A percentile compares a stretch with the other conserved stretches of the same genome.
phyloP scores from a whole-genome alignment of 2,113 vertebrate genomes.

The Pachycephala philippinensis region DNA sequence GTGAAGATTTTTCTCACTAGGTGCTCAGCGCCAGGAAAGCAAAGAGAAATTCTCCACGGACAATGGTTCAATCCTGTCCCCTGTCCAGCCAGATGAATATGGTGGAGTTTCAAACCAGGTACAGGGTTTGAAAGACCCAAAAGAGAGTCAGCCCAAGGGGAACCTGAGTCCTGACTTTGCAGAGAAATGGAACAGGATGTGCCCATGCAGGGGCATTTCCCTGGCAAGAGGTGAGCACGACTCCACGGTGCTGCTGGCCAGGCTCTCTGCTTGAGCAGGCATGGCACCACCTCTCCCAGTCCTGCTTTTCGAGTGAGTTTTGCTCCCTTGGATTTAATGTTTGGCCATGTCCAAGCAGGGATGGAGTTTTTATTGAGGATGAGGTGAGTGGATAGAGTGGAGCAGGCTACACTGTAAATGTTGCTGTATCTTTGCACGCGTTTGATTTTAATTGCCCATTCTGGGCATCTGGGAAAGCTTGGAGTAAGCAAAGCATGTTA shows the following conservation, averaged over 20 bases:
- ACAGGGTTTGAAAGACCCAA: not conserved
- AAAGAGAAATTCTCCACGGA: not conserved
- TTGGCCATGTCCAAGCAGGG: not conserved
- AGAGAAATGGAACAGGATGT: rapidly evolving
- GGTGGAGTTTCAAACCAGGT: not conserved
- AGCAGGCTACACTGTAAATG: not conserved
- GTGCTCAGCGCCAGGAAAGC: not conserved
- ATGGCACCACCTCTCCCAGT: not conserved
- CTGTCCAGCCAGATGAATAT: not conserved
- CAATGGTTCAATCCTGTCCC: rapidly evolving
- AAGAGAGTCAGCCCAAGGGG: not conserved
- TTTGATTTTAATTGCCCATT: not conserved
- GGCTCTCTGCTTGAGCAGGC: not conserved
- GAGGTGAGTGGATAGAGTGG: not conserved
- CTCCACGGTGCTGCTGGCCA: not conserved
- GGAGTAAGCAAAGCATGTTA: not conserved
- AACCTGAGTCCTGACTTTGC: not conserved
- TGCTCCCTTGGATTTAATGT: not conserved
- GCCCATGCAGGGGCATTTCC: not conserved
- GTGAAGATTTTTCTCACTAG: not conserved
- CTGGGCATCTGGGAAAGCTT: not conserved
- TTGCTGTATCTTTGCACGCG: not conserved
- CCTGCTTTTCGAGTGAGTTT: not conserved
- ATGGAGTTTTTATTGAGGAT: not conserved
- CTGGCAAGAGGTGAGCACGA: rapidly evolving